phyloP scores from a whole-genome alignment of 1,140 invertebrate species.

The Phymorhynchus buccinoides region DNA sequence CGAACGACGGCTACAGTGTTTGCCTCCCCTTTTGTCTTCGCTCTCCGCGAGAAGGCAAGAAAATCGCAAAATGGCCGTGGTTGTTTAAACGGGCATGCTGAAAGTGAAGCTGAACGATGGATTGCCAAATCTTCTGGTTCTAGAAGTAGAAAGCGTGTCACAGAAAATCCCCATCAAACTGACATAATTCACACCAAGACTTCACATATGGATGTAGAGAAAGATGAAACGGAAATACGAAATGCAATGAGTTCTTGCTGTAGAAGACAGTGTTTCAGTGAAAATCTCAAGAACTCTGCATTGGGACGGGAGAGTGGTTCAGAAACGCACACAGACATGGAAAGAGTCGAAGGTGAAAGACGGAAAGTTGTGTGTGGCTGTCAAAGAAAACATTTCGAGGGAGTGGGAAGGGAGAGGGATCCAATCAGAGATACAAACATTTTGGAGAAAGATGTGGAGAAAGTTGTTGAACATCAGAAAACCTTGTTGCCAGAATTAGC shows the following conservation, averaged over 20 bases:
- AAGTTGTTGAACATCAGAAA: background rate
- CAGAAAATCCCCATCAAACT: background rate
- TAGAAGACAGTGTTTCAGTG: background rate
- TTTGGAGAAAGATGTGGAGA: too few species aligned
- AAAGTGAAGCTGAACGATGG: background rate
- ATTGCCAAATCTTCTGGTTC: background rate
- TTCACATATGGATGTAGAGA: too few species aligned
- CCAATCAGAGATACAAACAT: too few species aligned
- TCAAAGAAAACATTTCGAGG: too few species aligned
- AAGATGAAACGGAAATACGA: too few species aligned
- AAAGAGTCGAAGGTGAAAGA: background rate
- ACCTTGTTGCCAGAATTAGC: background rate
- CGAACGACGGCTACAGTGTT: constrained; percentile 76
- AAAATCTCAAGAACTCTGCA: too few species aligned
- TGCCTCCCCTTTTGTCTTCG: constrained; percentile 76
- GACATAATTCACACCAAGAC: too few species aligned
- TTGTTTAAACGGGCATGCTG: background rate
- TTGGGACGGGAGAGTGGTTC: background rate
- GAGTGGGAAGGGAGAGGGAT: too few species aligned
- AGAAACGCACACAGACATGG: background rate
- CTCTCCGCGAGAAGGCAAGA: background rate
- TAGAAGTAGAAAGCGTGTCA: background rate
- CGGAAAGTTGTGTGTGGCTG: too few species aligned
- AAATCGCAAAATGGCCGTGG: background rate
- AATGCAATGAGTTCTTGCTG: too few species aligned